Base-by-base conservation (phyloP, 2,888 invertebrate genomes). In the Zaprionus bogoriensis region DNA sequence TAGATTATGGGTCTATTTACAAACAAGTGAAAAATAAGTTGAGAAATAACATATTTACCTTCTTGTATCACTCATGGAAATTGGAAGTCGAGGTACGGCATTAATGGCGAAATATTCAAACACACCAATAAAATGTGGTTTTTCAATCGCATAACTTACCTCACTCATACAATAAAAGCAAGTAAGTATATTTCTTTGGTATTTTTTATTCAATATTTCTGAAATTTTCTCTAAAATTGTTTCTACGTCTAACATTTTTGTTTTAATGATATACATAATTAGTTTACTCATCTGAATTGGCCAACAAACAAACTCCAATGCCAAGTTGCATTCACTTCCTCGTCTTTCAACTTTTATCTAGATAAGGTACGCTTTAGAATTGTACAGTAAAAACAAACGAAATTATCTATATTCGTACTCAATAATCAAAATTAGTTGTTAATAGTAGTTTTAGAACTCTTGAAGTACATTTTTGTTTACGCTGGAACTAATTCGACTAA, bases 171-270 rank as follows among this genome's bases (percentile, higher is more conserved):
- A 7, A 22, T 6, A 12, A 4, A 44, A 7, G 25, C n/a, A 44
- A 4, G 3, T 44, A 4, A 0, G 27, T 20, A 28, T 4, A 44
- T 62, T 87, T 80, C 85, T 80, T 80, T 80, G 87, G 87, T 81
- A 87, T 77, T 78, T 85, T 77, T 79, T 86, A 84, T 79, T 79
- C 70, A 87, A 84, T 83, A 59, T 68, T 85, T 82, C 67, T 41
- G 75, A 73, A 86, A 87, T 75, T 87, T 74, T 82, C 60, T 78
- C 80, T 80, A 85, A 80, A 85, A 67, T 74, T 81, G 47, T 64
- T 66, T 39, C 87, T 81, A 79, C 48, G 48, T 64, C 74, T 83
- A 83, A 74, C 78, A 77, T 66, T 39, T n/a, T 32, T 25, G 22
- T 52, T 55, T 47, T 48, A 19, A 53, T 41, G 36, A 50, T 58